A percentile compares a stretch with the other conserved stretches of the same genome.
Evolutionary conservation across 1,140 invertebrate genomes (phyloP).

Genomic region (Cepaea nemoralis): DNA sequence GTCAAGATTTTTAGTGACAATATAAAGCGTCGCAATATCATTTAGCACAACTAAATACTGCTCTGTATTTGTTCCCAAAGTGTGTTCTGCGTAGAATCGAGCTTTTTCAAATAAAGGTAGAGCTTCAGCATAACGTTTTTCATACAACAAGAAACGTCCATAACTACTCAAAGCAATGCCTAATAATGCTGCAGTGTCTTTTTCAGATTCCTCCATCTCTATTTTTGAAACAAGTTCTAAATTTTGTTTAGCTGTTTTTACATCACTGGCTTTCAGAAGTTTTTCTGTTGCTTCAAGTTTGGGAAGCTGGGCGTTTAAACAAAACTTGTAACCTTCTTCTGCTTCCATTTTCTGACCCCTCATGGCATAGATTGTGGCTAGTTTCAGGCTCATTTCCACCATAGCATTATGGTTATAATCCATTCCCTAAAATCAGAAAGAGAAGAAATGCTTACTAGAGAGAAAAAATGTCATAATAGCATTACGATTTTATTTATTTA

Average conservation of each 20-base stretch:
- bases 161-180: constrained; percentile 86
- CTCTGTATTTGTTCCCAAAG: constrained; percentile 80
- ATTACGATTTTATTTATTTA: background rate
- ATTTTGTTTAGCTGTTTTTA: constrained; percentile 75
- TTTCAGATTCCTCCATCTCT: constrained; percentile 69
- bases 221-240: constrained; percentile 70
- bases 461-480: background rate
- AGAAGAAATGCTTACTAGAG: background rate
- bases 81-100: constrained; percentile 78
- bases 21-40: constrained; percentile 85
- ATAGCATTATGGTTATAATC: constrained; percentile 82
- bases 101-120: constrained; percentile 80
- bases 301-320: constrained; percentile 79
- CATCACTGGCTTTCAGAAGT: constrained; percentile 75
- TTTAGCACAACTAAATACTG: constrained; percentile 84
- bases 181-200: constrained; percentile 77
- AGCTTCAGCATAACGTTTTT: constrained; percentile 77
- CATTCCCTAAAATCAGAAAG: constrained; percentile 74
- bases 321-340: constrained; percentile 82
- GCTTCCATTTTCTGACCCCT: constrained; percentile 80
- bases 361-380: constrained; percentile 73
- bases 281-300: constrained; percentile 71
- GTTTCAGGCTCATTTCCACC: constrained; percentile 80
- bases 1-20: constrained; percentile 78
- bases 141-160: constrained; percentile 80